These are phyloP conservation scores for Phalacrocorax pelagicus DNA, from an alignment of 2,113 vertebrate genomes.

Conservation along the genomic window DNA sequence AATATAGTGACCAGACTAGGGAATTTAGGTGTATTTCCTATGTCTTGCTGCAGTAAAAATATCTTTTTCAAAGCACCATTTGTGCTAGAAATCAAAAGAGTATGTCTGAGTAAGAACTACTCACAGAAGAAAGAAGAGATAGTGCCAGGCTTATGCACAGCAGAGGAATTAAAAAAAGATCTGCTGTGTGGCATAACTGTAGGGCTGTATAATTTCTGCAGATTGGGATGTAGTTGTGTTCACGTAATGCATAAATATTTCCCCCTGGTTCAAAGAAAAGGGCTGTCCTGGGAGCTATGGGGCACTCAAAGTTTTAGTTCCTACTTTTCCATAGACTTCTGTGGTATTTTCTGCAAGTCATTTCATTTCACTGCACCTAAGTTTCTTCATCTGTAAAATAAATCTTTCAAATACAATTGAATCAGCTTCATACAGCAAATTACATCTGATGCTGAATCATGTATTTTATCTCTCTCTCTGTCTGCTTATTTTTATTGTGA, in stretches of 20 bases:
- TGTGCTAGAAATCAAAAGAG: neutral
- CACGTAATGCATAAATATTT: rapidly evolving
- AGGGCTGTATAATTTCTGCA: neutral
- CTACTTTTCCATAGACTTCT: neutral
- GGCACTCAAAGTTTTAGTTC: neutral
- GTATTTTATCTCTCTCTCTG: constrained; percentile 60
- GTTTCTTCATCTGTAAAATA: constrained; percentile 60
- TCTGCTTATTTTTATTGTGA: constrained; percentile 58
- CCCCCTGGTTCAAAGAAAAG: neutral
- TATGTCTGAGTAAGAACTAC: neutral
- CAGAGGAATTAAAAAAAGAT: neutral
- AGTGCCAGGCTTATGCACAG: neutral
- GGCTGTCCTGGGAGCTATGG: neutral
- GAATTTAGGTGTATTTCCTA: neutral
- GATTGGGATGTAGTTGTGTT: neutral
- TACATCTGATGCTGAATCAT: constrained; percentile 62
- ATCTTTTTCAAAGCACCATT: neutral
- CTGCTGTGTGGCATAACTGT: neutral
- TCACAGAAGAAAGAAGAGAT: neutral
- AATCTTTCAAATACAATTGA: constrained; percentile 61
- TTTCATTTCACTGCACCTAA: constrained; percentile 28
- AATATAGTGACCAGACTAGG: constrained; percentile 3
- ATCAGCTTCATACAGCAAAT: constrained; percentile 63
- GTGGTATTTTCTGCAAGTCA: constrained; percentile 34
- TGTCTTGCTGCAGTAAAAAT: neutral